A percentile compares a stretch with the other conserved stretches of the same genome.
These are phyloP conservation scores for Pseudochirops cupreus DNA, from an alignment of 2,797 vertebrate genomes.

Conservation along the genomic window DNA sequence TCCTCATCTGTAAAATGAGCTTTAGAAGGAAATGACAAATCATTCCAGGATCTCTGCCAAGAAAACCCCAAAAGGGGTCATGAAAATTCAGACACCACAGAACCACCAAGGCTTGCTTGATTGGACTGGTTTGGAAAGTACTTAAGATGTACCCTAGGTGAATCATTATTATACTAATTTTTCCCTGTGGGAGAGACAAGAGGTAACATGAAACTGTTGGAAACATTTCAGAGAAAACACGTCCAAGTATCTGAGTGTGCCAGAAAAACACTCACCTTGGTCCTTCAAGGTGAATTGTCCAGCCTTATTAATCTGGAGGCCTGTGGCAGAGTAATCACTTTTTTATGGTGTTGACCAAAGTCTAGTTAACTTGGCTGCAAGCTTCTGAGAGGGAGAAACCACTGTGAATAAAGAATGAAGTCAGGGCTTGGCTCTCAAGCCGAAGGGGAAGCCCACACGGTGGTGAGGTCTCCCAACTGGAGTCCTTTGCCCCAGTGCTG, in stretches of 20 bases:
- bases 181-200: neutral
- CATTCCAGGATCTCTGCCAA: neutral
- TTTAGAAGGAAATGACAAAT: neutral
- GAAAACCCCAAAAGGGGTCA: neutral
- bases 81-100: neutral
- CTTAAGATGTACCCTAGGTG: neutral
- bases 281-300: neutral
- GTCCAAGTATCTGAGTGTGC: neutral
- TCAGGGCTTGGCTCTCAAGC: neutral
- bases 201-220: neutral
- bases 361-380: neutral
- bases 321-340: neutral
- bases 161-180: neutral
- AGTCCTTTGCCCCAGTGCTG: neutral
- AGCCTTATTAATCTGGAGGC: neutral
- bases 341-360: neutral
- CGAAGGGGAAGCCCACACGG: neutral
- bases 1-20: neutral
- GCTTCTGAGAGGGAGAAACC: neutral
- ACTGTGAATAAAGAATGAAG: neutral
- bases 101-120: neutral
- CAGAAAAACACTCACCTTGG: neutral
- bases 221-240: neutral
- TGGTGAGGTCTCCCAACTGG: rapidly evolving
- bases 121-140: neutral